Base-by-base conservation (phyloP, 2,888 invertebrate genomes). In the Aphrophora alni region DNA sequence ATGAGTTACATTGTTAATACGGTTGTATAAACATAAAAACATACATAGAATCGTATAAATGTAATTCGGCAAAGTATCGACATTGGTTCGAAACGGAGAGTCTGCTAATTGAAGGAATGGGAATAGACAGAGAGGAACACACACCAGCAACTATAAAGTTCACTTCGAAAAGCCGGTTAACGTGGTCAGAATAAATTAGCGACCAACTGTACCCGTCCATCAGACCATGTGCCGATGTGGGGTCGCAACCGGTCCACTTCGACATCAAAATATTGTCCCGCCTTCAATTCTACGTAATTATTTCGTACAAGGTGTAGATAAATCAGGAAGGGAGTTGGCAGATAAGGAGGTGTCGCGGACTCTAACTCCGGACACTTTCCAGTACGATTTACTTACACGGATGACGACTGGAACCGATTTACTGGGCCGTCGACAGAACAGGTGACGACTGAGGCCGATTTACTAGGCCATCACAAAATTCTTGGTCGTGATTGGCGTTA, bases 321-420 rank as follows among this genome's bases (percentile, higher is more conserved):
- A 59, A 59, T 59, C 59, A 59, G 59, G 59, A 21, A 59, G 59
- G 59, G n/a, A 59, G 59, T 59, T 59, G 59, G 59, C 59, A 59
- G 59, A 59, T 59, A 59, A 59, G 59, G 59, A 59, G 59, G 59
- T 59, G 59, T 59, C 59, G 59, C 10, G 59, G 59, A 59, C 59
- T 21, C 12, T 59, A 21, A n/a, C n/a, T n/a, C n/a, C n/a, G n/a
- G n/a, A n/a, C n/a, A n/a, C n/a, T n/a, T n/a, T n/a, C 59, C 59
- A 3, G 59, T 59, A 59, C 59, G 59, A 59, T 59, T 59, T 59
- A 59, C 59, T 59, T 59, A 59, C 59, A 59, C 21, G 3, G 21
- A 21, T 14, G 59, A 59, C 21, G 59, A 59, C 59, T n/a, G 59
- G 21, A 21, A 59, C 59, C 59, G 59, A 59, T 59, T 21, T 21